Evolutionary conservation across 2,888 invertebrate species (phyloP).

Genomic region (Cephus pygmeus): DNA sequence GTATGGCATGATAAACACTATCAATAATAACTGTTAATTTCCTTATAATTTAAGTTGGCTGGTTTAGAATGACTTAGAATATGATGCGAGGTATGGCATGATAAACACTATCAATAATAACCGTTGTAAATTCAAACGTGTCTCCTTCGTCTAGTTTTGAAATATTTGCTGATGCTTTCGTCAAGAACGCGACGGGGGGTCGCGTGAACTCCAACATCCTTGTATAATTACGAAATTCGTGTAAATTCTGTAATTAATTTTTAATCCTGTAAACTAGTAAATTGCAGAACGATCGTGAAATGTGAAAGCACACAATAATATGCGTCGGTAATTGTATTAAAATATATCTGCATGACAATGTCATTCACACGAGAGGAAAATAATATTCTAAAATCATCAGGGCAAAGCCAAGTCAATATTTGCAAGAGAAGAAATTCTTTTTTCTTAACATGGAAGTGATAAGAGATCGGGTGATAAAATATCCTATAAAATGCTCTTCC

Average conservation of each 20-base stretch:
- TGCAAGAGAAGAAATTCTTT: not conserved
- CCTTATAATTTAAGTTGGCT: no score
- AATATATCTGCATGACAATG: not conserved
- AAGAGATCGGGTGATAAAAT: not conserved
- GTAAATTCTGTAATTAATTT: not conserved
- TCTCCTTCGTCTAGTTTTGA: not conserved
- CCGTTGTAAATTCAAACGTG: not conserved
- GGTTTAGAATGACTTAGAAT: not conserved
- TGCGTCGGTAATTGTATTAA: not conserved
- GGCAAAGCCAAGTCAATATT: not conserved
- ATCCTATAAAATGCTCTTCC: not conserved
- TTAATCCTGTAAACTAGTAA: not conserved
- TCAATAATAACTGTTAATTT: no score
- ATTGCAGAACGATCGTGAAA: not conserved
- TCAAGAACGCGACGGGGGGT: not conserved
- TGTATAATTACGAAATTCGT: not conserved
- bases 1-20: no score
- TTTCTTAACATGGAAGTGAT: not conserved
- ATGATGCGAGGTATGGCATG: not conserved
- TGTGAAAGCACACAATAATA: not conserved
- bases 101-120: not conserved
- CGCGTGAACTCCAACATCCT: not conserved
- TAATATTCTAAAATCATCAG: not conserved
- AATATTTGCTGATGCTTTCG: not conserved
- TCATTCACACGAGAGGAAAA: no score